Percentiles rank a stretch among this genome's conserved stretches.
Conservation (phyloP, 2,113 vertebrate species). For the Nesogale talazaci region DNA sequence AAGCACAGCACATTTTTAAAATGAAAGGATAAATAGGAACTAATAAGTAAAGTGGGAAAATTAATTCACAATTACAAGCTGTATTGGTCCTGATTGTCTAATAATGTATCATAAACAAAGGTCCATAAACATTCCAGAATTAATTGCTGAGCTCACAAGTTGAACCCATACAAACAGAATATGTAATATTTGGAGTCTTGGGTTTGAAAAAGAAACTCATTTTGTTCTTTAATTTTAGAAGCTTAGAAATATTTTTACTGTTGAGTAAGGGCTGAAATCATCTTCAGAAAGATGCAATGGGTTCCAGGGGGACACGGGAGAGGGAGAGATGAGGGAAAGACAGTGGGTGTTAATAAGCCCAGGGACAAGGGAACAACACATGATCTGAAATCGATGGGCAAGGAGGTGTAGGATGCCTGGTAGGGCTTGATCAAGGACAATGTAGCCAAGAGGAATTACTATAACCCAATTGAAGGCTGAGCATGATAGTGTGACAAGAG, state of each 20-base stretch:
- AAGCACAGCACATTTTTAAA: slow-evolving; percentile 48
- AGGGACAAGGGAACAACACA: too few species aligned
- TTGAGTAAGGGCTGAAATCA: slow-evolving; percentile 48
- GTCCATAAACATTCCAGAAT: slow-evolving; percentile 53
- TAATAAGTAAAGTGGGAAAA: slow-evolving; percentile 69
- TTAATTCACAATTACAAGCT: slow-evolving; percentile 71
- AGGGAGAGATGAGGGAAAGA: too few species aligned
- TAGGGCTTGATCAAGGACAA: too few species aligned
- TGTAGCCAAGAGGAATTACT: too few species aligned
- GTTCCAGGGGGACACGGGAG: too few species aligned
- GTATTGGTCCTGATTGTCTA: slow-evolving; percentile 49
- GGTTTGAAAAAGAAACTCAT: slow-evolving; percentile 51
- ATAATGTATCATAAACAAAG: slow-evolving; percentile 65
- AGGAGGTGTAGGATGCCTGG: too few species aligned
- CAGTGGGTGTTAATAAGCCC: too few species aligned
- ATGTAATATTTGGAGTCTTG: slow-evolving; percentile 43
- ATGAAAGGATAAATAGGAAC: slow-evolving; percentile 66
- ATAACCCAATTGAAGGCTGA: too few species aligned
- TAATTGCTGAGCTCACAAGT: slow-evolving; percentile 33
- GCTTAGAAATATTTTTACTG: background rate
- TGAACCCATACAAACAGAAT: slow-evolving; percentile 48
- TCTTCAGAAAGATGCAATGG: background rate
- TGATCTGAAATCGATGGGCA: too few species aligned
- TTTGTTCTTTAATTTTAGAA: slow-evolving; percentile 48
- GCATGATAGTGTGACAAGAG: too few species aligned